Percentiles rank a stretch among this genome's conserved stretches.
phyloP scores from a whole-genome alignment of 2,888 invertebrate genomes.

The Calephelis perditalis region DNA sequence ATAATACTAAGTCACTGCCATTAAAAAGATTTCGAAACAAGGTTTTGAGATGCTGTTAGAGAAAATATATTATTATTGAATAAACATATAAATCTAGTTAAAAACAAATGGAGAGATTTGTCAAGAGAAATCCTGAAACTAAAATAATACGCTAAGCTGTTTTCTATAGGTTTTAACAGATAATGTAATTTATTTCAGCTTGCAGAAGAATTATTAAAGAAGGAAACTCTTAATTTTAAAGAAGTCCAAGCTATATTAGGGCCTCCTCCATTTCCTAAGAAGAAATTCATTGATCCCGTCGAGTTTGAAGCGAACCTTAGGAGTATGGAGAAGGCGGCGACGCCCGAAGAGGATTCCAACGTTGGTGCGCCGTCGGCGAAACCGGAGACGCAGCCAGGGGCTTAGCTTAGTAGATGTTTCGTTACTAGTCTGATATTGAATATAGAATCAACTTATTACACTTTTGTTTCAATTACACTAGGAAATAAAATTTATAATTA shows the following conservation, averaged over 20 bases:
- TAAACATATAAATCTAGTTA: too few species aligned
- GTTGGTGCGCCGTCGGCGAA: constrained; percentile 53
- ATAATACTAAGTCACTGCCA: too few species aligned
- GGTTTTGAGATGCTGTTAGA: too few species aligned
- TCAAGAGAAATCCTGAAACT: too few species aligned
- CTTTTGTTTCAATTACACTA: neutral
- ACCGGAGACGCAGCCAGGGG: constrained; percentile 30
- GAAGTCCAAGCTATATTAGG: constrained; percentile 94
- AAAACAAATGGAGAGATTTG: too few species aligned
- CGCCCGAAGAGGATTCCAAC: constrained; percentile 30
- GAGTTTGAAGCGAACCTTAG: constrained; percentile 84
- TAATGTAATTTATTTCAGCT: constrained; percentile 77
- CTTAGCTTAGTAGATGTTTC: constrained; percentile 16
- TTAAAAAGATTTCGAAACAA: too few species aligned
- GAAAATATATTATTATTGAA: too few species aligned
- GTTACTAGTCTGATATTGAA: constrained; percentile 21
- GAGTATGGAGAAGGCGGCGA: constrained; percentile 51
- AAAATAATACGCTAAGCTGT: too few species aligned
- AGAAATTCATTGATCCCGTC: constrained; percentile 85
- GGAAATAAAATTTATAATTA: too few species aligned
- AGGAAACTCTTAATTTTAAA: constrained; percentile 94
- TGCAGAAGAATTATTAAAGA: constrained; percentile 90
- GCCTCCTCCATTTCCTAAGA: constrained; percentile 88
- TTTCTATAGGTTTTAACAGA: too few species aligned
- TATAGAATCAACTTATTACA: constrained; percentile 14